phyloP scores from a whole-genome alignment of 1,140 invertebrate genomes.

The Diuraphis noxia region DNA sequence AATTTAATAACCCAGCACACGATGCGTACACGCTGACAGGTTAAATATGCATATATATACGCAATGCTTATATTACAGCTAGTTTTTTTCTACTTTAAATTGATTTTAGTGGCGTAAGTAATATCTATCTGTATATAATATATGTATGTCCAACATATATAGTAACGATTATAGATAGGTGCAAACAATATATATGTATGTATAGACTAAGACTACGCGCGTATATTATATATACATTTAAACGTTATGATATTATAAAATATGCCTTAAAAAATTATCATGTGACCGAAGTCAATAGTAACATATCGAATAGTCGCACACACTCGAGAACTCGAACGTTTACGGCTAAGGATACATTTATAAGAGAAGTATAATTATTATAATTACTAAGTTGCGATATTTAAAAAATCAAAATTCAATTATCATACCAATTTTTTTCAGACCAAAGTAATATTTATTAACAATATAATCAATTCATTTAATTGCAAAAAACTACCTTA shows the following conservation, averaged over 20 bases:
- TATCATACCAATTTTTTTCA: not conserved
- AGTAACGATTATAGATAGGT: not conserved
- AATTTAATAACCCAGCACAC: constrained; percentile 17
- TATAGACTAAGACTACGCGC: not conserved
- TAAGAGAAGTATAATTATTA: too few species aligned
- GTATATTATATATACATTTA: not conserved
- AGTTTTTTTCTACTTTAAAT: constrained; percentile 2
- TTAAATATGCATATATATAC: not conserved
- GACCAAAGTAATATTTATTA: not conserved
- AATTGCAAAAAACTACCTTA: not conserved
- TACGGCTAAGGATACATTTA: not conserved
- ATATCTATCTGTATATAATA: not conserved
- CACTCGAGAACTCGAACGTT: not conserved
- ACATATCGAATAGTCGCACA: not conserved
- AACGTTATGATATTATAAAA: not conserved
- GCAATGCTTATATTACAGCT: not conserved
- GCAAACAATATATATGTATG: not conserved
- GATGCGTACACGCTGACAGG: not conserved
- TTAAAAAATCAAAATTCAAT: not conserved
- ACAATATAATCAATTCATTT: not conserved
- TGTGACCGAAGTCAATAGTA: not conserved
- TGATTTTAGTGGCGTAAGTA: not conserved
- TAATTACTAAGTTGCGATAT: not conserved
- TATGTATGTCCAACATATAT: not conserved
- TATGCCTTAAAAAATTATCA: not conserved